A percentile compares a stretch with the other conserved stretches of the same genome.
Evolutionary conservation across 2,797 vertebrate genomes (phyloP).

Genomic region (Austrolebias charrua): DNA sequence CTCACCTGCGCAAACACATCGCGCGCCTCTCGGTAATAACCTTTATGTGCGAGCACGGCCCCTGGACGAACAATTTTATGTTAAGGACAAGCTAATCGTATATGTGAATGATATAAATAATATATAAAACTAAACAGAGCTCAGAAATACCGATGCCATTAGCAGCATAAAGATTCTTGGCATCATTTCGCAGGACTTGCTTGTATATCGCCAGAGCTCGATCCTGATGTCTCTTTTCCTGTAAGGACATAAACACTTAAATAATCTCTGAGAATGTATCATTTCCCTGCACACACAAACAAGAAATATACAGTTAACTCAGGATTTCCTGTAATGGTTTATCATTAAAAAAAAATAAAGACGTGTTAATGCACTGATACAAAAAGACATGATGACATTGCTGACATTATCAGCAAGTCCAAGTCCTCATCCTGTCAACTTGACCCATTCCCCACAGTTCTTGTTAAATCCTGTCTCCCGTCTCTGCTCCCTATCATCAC

Average conservation of each 20-base stretch:
- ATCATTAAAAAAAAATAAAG: too few relatives aligned
- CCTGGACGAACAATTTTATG: slow-evolving; percentile 70
- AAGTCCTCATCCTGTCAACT: too few relatives aligned
- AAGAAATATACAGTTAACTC: neutral
- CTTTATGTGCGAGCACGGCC: slow-evolving; percentile 97
- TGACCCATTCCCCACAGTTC: too few relatives aligned
- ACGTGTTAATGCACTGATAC: too few relatives aligned
- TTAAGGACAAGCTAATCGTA: neutral
- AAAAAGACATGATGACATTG: too few relatives aligned
- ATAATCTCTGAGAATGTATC: neutral
- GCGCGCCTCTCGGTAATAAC: slow-evolving; percentile 95
- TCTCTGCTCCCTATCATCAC: too few relatives aligned
- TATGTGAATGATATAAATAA: fast-evolving
- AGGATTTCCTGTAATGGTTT: too few relatives aligned
- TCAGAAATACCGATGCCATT: slow-evolving; percentile 91
- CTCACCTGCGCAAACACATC: slow-evolving; percentile 99
- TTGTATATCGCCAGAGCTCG: slow-evolving; percentile 97
- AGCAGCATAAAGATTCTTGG: slow-evolving; percentile 97
- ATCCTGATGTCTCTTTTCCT: slow-evolving; percentile 99
- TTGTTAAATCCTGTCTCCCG: too few relatives aligned
- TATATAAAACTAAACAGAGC: neutral
- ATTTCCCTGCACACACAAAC: neutral
- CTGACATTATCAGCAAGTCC: too few relatives aligned
- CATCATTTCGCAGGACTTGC: slow-evolving; percentile 95
- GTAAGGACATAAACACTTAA: slow-evolving; percentile 24